phyloP scores from a whole-genome alignment of 2,888 invertebrate species.

The Leucophora obtusa region DNA sequence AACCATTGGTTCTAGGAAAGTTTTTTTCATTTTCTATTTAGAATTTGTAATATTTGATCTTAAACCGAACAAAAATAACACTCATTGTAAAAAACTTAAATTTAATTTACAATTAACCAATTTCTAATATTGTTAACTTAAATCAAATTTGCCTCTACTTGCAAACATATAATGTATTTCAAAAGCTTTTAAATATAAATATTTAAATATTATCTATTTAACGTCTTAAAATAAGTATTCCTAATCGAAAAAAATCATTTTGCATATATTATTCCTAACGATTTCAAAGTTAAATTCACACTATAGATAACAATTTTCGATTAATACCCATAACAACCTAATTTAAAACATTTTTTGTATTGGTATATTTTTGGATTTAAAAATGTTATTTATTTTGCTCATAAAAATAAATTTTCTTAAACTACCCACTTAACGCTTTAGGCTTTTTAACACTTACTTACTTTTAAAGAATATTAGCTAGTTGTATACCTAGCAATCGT shows the following conservation, averaged over 20 bases:
- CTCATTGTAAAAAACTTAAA: no score
- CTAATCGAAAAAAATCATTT: neutral
- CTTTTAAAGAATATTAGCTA: slow-evolving; percentile 40
- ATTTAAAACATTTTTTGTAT: slow-evolving; percentile 23
- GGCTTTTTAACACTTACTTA: slow-evolving; percentile 51
- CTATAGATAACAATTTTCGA: slow-evolving; percentile 29
- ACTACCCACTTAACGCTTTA: slow-evolving; percentile 46
- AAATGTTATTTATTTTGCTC: slow-evolving; percentile 56
- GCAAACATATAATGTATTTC: no score
- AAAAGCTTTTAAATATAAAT: no score
- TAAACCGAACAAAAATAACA: no score
- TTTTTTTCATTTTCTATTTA: no score
- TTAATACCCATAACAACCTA: slow-evolving; percentile 41
- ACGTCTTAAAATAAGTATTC: no score
- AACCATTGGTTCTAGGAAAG: no score
- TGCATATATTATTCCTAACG: neutral
- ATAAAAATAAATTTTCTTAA: slow-evolving; percentile 57
- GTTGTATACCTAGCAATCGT: neutral
- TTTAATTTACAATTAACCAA: no score
- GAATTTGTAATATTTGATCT: no score
- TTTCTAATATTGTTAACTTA: no score
- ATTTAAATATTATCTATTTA: no score
- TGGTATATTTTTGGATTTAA: slow-evolving; percentile 29
- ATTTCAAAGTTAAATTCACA: neutral
- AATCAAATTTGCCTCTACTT: no score